phyloP scores from a whole-genome alignment of 2,797 vertebrate species.

The Varecia variegata region DNA sequence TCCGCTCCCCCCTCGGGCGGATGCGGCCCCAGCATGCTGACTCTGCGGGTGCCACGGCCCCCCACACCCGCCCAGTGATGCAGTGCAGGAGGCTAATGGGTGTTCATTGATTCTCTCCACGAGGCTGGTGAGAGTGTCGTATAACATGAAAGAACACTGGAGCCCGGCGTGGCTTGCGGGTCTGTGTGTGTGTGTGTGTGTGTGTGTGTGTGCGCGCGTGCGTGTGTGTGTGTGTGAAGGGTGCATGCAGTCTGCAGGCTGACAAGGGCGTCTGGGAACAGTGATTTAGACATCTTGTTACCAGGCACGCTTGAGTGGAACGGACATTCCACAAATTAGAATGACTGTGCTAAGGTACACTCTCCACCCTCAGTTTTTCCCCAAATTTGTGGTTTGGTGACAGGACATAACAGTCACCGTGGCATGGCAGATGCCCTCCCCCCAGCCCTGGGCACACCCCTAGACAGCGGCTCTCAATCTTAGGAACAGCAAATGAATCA shows the following conservation, averaged over 20 bases:
- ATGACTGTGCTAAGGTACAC: neutral
- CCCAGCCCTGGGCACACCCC: neutral
- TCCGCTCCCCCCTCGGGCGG: neutral
- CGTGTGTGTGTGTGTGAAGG: neutral
- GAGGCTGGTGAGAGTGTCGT: neutral
- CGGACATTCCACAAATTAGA: neutral
- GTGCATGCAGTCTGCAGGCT: neutral
- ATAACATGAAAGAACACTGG: neutral
- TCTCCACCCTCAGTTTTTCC: neutral
- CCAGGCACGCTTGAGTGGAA: neutral
- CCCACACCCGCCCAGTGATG: fast-evolving
- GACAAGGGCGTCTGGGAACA: neutral
- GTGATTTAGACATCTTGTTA: neutral
- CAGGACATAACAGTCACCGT: neutral
- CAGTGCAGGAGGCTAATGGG: conserved; percentile 45
- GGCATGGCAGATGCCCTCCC: neutral
- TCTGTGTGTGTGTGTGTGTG: neutral
- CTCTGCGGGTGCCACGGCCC: neutral
- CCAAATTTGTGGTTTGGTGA: neutral
- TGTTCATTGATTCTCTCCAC: conserved; percentile 57
- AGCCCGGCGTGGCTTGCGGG: neutral
- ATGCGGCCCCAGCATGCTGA: conserved; percentile 3
- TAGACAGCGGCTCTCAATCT: neutral
- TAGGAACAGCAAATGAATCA: neutral
- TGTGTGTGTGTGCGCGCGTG: neutral